A percentile compares a stretch with the other conserved stretches of the same genome.
These are phyloP conservation scores for Sebastes minor DNA, from an alignment of 2,797 vertebrate genomes.

Conservation along the genomic window DNA sequence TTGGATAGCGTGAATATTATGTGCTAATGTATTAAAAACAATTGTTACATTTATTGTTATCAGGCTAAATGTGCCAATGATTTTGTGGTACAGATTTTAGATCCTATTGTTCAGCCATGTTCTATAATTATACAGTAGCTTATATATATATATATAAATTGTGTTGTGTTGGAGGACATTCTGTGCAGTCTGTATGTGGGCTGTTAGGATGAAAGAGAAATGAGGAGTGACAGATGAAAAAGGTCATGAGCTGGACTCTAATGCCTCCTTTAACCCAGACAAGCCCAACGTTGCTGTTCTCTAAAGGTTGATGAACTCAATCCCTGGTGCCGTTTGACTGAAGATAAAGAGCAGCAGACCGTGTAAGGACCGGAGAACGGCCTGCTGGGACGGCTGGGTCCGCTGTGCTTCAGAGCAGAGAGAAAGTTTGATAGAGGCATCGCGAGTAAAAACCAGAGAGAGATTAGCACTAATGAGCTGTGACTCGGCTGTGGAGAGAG, in stretches of 20 bases:
- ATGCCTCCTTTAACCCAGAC: slow-evolving; percentile 14
- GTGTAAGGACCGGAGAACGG: slow-evolving; percentile 9
- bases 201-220: slow-evolving; percentile 5
- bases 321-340: slow-evolving; percentile 15
- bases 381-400: slow-evolving; percentile 22
- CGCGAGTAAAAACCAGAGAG: slow-evolving; percentile 32
- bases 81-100: neutral
- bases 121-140: neutral
- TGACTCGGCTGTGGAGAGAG: slow-evolving; percentile 49
- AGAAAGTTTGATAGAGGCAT: slow-evolving; percentile 48
- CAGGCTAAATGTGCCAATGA: neutral
- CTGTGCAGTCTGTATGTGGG: neutral
- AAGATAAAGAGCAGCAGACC: slow-evolving; percentile 32
- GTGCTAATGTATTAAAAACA: neutral
- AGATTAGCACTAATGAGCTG: slow-evolving; percentile 72
- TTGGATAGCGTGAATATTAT: neutral
- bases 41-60: neutral
- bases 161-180: neutral
- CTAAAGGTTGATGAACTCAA: slow-evolving; percentile 42
- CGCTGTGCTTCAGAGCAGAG: slow-evolving; percentile 28
- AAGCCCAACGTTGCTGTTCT: neutral
- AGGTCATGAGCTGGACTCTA: slow-evolving; percentile 29
- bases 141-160: neutral
- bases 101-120: neutral
- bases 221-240: slow-evolving; percentile 33